Base-by-base conservation (phyloP, 2,113 vertebrate genomes). In the Engraulis encrasicolus region DNA sequence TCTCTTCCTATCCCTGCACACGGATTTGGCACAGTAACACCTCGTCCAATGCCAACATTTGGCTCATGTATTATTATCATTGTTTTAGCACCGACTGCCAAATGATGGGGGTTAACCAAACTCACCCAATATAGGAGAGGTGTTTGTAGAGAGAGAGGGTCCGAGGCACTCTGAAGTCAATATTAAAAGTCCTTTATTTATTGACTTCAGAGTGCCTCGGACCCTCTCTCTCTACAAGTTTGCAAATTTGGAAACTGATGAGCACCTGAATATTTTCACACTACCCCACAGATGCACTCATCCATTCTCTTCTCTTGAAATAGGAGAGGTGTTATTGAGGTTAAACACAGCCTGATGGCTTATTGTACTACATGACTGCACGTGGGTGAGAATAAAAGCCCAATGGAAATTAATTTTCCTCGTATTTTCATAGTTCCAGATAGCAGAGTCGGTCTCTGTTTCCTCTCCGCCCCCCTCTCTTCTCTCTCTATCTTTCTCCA, bases 321-420 rank as follows among this genome's bases (percentile, higher is more conserved):
- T 74, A 34, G 58, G 58, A 27, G 58, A 27, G 12, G 27, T 34
- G 34, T 15, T 34, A 74, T 74, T 36, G 15, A 74, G 66, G 66
- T 74, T 74, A 74, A 74, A 74, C 11, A 74, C 66, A 34, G 66
- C 27, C 66, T 74, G 66, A 74, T 74, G 66, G 31, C 27, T 74
- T 31, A 34, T 31, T 74, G 11, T 66, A 20, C 50, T 27, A 31
- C 58, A 7, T 27, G 58, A 27, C n/a, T 23, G n/a, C n/a, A 66
- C 23, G 58, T n/a, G 3, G 11, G 58, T 11, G 58, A 27, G 31
- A 34, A 74, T 15, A 45, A 45, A 45, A n/a, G n/a, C n/a, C n/a
- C 66, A 74, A 5, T 74, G 66, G 34, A 74, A 34, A 14, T 31
- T 14, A 74, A 36, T 31, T 31, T 11, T 3, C 4, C 40, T 1